These are phyloP conservation scores for Drosophila lacteicornis DNA, from an alignment of 1,140 invertebrate species.

Conservation along the genomic window DNA sequence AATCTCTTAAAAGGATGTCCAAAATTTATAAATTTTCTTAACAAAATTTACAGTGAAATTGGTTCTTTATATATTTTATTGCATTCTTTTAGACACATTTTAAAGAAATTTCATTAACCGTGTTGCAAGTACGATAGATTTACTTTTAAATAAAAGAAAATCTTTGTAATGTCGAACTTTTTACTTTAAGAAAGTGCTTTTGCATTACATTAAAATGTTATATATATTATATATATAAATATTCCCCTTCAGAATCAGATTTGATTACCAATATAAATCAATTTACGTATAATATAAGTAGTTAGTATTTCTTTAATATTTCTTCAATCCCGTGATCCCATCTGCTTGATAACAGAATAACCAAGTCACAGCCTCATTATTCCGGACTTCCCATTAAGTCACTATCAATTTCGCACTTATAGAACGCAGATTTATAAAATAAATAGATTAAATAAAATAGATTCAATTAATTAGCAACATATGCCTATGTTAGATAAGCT, in stretches of 20 bases:
- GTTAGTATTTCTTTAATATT: not conserved
- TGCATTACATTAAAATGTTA: too few species aligned
- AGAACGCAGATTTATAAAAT: not conserved
- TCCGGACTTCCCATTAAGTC: not conserved
- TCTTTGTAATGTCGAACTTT: not conserved
- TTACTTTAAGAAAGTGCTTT: not conserved
- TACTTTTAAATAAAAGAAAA: not conserved
- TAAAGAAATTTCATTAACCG: too few species aligned
- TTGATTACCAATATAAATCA: not conserved
- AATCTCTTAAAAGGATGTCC: too few species aligned
- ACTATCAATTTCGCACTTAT: not conserved
- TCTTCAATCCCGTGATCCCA: not conserved
- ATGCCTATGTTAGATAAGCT: not conserved
- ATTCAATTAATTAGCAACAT: slow-evolving; percentile 4
- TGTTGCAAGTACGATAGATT: too few species aligned
- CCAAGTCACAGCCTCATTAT: not conserved
- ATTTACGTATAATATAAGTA: not conserved
- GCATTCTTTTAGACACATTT: too few species aligned
- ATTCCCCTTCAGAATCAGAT: not conserved
- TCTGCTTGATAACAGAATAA: not conserved
- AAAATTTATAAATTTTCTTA: too few species aligned
- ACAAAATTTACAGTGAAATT: too few species aligned
- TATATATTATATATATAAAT: not conserved
- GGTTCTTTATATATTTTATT: too few species aligned
- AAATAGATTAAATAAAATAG: slow-evolving; percentile 8